Conservation (phyloP, 1,140 invertebrate species). For the Sycophila sp. region DNA sequence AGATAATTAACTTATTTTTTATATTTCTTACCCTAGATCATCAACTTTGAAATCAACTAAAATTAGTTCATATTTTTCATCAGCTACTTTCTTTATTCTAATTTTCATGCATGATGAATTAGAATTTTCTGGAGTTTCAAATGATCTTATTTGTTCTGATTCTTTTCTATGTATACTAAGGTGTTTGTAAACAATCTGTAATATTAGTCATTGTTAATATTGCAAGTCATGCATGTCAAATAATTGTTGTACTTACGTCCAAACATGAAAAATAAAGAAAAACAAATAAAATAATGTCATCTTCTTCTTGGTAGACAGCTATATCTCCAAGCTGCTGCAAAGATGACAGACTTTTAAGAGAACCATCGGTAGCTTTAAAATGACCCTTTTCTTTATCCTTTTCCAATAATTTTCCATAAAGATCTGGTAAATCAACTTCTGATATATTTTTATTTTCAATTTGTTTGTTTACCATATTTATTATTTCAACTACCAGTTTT, state of each 20-base stretch:
- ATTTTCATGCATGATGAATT: conserved; percentile 36
- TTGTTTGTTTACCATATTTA: conserved; percentile 9
- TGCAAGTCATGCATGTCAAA: not conserved
- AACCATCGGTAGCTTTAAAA: conserved; percentile 22
- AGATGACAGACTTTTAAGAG: conserved; percentile 15
- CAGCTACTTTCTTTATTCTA: conserved; percentile 12
- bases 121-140: conserved; percentile 34
- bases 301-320: conserved; percentile 19
- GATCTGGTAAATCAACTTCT: conserved; percentile 8
- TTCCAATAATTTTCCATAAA: conserved; percentile 22
- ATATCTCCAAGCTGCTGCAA: conserved; percentile 25
- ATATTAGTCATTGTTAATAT: conserved; percentile 23
- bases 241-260: conserved; percentile 17
- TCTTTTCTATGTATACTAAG: conserved; percentile 27
- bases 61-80: conserved; percentile 4
- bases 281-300: conserved; percentile 29
- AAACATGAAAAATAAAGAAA: conserved; percentile 31
- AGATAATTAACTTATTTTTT: not conserved
- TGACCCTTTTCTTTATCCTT: conserved; percentile 16
- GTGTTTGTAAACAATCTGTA: conserved; percentile 32
- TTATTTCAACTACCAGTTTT: conserved; percentile 21
- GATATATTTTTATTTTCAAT: conserved; percentile 15
- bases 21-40: conserved; percentile 19
- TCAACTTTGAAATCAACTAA: conserved; percentile 19
- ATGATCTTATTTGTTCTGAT: conserved; percentile 18